Conservation (phyloP, 2,888 invertebrate species). For the Camptogramma bilineatum region DNA sequence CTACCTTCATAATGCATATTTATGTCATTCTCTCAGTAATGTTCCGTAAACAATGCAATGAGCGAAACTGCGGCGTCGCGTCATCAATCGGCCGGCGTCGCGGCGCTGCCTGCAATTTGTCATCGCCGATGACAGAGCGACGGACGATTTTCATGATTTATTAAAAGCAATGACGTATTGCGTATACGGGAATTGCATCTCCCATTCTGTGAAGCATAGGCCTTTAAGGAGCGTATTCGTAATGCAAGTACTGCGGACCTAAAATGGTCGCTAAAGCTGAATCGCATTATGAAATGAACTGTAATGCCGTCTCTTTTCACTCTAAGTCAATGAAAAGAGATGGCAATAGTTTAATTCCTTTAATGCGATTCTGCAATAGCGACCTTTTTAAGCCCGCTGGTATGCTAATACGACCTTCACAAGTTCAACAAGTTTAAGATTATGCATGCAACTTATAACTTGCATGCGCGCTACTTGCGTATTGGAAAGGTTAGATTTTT, state of each 20-base stretch:
- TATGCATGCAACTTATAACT: no score
- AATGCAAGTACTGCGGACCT: not conserved
- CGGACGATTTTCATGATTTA: conserved; percentile 74
- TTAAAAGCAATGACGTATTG: conserved; percentile 71
- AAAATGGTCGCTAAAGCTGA: no score
- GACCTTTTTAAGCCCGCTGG: no score
- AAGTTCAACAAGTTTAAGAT: no score
- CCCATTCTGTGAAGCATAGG: not conserved
- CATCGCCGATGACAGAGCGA: conserved; percentile 69
- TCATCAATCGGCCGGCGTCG: conserved; percentile 43
- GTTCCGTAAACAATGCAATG: conserved; percentile 34
- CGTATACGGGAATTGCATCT: conserved; percentile 36
- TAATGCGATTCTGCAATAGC: no score
- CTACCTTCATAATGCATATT: not conserved
- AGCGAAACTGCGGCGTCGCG: conserved; percentile 22
- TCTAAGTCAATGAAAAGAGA: no score
- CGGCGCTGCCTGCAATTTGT: conserved; percentile 62
- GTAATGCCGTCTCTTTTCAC: no score
- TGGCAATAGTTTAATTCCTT: no score
- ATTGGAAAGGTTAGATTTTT: no score
- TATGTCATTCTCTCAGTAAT: not conserved
- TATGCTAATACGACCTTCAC: no score
- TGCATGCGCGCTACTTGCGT: no score
- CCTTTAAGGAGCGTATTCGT: not conserved
- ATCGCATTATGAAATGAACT: no score